Evolutionary conservation across 2,797 vertebrate species (phyloP), one percentile per base, ranked within the genome.

Genomic region (Poeciliopsis turneri): DNA sequence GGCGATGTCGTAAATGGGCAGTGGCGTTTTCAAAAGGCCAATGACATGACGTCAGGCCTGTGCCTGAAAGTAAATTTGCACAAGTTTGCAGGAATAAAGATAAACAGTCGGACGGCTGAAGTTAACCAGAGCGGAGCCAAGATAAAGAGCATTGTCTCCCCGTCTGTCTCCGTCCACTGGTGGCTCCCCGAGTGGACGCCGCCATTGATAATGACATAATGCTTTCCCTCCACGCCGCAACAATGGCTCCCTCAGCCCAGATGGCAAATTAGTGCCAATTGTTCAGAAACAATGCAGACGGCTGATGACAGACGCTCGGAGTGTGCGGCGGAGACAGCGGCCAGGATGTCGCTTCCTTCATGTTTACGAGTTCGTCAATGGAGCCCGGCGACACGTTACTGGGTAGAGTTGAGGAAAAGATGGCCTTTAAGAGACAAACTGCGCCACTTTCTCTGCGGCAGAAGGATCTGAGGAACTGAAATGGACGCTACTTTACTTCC

Each of bases 241-340:
- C 93, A 95, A 93, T 92, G 57, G 75, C 85, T 81, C 88, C 88
- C 88, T 84, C 86, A 90, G 94, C 92, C 95, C 95, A 96, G 95
- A 95, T 95, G 95, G 95, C 92, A 95, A 95, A 95, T 96, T 95
- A 95, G 94, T 86, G 88, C 82, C 91, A 88, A 95, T 95, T 95
- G 95, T 95, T 95, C 87, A 92, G 90, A 95, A 94, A 94, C 95
- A 95, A 95, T 94, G 92, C 78, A 78, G 93, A 90, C 51, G 83
- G 83, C 92, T 90, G 94, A 93, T 91, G 93, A 93, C 93, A 93
- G 92, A 92, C 84, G 78, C 89, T 88, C 70, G 51, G 82, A 86
- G 79, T 73, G 78, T 53, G 10, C 47, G 45, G 79, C 9, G n/a
- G 84, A 89, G 87, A 82, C 87, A 70, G 81, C 78, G 10, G 51